Evolutionary conservation across 2,888 invertebrate species (phyloP), one percentile per base, ranked within the genome.

Genomic region (Sipha maydis): DNA sequence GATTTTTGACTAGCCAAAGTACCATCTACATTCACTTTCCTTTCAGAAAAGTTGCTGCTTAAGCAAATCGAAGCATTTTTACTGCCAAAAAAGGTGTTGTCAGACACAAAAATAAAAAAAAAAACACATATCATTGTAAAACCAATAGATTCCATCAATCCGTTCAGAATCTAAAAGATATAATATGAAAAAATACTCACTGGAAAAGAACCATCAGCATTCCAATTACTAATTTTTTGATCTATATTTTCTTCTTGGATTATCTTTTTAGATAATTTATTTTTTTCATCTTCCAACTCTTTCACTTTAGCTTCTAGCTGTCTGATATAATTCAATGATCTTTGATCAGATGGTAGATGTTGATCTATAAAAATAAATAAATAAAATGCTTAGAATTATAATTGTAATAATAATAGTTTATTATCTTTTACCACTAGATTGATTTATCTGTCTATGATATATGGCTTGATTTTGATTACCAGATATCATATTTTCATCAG

Each of bases 291-390:
- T 92, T 97, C 97, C 89, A 97, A 92, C 90, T 95, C 95, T 90
- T 96, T 95, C 83, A 98, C 96, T 91, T 97, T 95, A 90, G 96
- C 95, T 92, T 99, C 98, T 91, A 99, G 93, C 90, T 96, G 96
- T 90, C 96, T 94, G 19, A 98, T 97, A 92, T 99, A 99, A 91
- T 97, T 96, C 92, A 97, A 95, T 69, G 90, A 89, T 69, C 89
- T 89, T 34, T 88, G 96, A 92, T 97, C 97, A 94, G 92, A 41
- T 4, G 61, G 54, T 77, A 80, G 8, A 73, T 76, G 77, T 83
- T 38, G 79, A 38, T 84, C 75, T 88, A 67, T 48, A 56, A 25
- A 61, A 89, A 54, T 48, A 61, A 61, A 83, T 78, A 83, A 25
- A 28, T 21, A 41, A 56, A 69, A 77, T 31, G n/a, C n/a, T 25